Base-by-base conservation (phyloP, 2,888 invertebrate species). In the Cabera pusaria region DNA sequence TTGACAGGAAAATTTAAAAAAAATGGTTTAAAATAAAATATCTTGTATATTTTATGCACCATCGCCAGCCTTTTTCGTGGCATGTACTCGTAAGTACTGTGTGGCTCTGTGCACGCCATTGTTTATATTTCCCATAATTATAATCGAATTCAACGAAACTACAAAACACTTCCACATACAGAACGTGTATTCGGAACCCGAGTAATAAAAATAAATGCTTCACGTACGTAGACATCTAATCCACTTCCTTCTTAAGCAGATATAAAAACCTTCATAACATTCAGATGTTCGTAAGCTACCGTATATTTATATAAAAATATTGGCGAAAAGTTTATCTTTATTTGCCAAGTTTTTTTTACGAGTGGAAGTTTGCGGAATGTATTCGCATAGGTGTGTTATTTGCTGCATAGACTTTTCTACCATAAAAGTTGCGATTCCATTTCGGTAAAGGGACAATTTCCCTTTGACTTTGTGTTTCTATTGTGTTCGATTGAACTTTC, bases 321-420 rank as follows among this genome's bases (percentile, higher is more conserved):
- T 32, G 34, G 27, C 42, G 43, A 37, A 35, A 46, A 52, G 44
- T 52, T 52, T 40, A 49, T 49, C 46, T 49, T 49, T 49, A 46
- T 46, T 23, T 27, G 29, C 32, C n/a, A 31, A 42, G 40, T 46
- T 42, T 33, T 42, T 43, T 46, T 47, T 46, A 49, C 37, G 44
- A 49, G 46, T 33, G 8, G 17, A 46, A 51, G 40, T 43, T 46
- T 12, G 9, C 21, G 19, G 28, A n/a, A 34, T 40, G 25, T 40
- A 34, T 37, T 37, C 39, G 28, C 36, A 36, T 29, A 43, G 42
- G 47, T 50, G 39, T 43, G 43, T 43, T 40, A 48, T 48, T 48
- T 41, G 45, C 43, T 43, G 39, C 26, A 41, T 35, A 34, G 38
- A 35, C 33, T 44, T 23, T 17, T 35, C 41, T 31, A 36, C 22